Evolutionary conservation across 2,113 vertebrate species (phyloP).

Genomic region (Dromiciops gliroides): DNA sequence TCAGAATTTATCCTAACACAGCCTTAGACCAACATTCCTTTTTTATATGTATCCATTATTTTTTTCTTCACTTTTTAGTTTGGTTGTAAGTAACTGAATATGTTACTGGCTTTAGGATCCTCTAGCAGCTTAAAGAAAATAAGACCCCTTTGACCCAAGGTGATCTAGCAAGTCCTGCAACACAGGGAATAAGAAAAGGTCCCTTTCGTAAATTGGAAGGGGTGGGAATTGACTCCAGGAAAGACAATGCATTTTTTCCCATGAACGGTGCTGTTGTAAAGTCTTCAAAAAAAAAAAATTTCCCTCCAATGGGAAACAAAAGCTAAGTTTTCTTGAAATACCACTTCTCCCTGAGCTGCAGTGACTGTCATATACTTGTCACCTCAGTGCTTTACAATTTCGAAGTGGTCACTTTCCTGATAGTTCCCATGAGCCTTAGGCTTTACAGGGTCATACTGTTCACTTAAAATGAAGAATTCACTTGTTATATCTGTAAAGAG

Average conservation of each 20-base stretch:
- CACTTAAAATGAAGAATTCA: constrained; percentile 58
- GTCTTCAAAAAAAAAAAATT: constrained; percentile 69
- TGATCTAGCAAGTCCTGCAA: constrained; percentile 65
- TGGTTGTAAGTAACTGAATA: constrained; percentile 63
- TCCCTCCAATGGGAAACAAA: constrained; percentile 61
- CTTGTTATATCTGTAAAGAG: constrained; percentile 73
- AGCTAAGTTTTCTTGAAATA: constrained; percentile 66
- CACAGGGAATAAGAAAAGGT: constrained; percentile 24
- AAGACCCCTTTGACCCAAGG: constrained; percentile 47
- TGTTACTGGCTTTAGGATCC: constrained; percentile 74
- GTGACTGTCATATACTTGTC: constrained; percentile 73
- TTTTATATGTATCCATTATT: constrained; percentile 57
- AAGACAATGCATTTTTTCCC: constrained; percentile 48
- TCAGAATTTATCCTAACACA: constrained; percentile 50
- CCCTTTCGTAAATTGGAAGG: constrained; percentile 39
- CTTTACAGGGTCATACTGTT: constrained; percentile 71
- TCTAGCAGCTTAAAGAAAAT: constrained; percentile 75
- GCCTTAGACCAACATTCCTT: constrained; percentile 59
- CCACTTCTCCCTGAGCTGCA: constrained; percentile 78
- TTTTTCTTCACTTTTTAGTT: constrained; percentile 52
- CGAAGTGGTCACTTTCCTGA: constrained; percentile 73
- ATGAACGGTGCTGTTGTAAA: constrained; percentile 76
- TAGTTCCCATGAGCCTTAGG: constrained; percentile 73
- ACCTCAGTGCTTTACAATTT: constrained; percentile 75
- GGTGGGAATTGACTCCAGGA: constrained; percentile 52